Conservation (phyloP, 2,113 vertebrate species). For the Sinocyclocheilus grahami region DNA sequence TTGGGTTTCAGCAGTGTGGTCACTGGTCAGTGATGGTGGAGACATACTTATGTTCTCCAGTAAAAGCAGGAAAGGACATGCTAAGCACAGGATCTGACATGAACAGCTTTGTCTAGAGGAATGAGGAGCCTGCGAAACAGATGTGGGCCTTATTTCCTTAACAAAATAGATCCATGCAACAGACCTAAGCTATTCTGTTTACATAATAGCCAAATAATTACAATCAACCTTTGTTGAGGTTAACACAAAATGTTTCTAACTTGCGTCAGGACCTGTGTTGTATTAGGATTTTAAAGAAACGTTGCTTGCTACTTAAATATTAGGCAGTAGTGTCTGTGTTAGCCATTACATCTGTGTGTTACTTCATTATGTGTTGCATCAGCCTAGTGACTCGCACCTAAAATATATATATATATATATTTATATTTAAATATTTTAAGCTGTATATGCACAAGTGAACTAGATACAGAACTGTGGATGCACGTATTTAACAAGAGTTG, state of each 20-base stretch:
- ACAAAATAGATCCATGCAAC: not conserved
- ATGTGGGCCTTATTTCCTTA: slow-evolving; percentile 16
- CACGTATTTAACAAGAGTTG: not conserved
- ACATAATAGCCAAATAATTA: not conserved
- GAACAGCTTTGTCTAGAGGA: slow-evolving; percentile 9
- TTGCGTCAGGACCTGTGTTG: not conserved
- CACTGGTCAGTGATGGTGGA: not conserved
- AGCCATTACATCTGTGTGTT: not conserved
- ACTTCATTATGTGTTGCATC: not conserved
- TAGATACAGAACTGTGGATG: not conserved
- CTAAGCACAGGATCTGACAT: slow-evolving; percentile 31
- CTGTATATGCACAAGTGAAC: not conserved
- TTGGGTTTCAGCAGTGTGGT: not conserved
- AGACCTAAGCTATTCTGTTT: not conserved
- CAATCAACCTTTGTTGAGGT: not conserved
- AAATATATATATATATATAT: not conserved
- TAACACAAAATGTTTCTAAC: not conserved
- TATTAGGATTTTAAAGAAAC: not conserved
- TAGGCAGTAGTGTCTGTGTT: not conserved
- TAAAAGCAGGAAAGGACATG: not conserved
- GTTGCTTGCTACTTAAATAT: not conserved
- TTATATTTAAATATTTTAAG: not conserved
- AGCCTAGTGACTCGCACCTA: not conserved
- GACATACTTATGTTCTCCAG: not conserved
- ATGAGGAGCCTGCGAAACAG: slow-evolving; percentile 32